Base-by-base conservation (phyloP, 1,140 invertebrate genomes). In the Phortica variegata region DNA sequence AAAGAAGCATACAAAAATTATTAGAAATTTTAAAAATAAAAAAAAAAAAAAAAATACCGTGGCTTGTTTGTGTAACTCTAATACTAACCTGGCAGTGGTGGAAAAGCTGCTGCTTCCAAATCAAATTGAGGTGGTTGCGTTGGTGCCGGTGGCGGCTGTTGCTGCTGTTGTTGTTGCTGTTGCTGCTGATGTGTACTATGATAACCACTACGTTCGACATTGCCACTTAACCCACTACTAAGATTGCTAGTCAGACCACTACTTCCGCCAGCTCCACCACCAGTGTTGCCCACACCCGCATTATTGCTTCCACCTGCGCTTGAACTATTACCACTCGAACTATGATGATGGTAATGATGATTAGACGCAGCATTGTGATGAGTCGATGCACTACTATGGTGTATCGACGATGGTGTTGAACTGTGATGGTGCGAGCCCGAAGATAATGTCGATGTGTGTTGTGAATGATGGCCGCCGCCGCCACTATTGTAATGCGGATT, bases 21-120 rank as follows among this genome's bases (percentile, higher is more conserved):
- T n/a, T n/a, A n/a, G n/a, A n/a, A n/a, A n/a, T n/a, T n/a, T n/a
- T n/a, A 7, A 7, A n/a, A 31, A n/a, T 21, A 3, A n/a, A n/a
- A n/a, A n/a, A n/a, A n/a, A n/a, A n/a, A n/a, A n/a, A n/a, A n/a
- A n/a, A n/a, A n/a, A n/a, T n/a, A n/a, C n/a, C n/a, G n/a, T n/a
- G n/a, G n/a, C n/a, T n/a, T n/a, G 33, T 12, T 20, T 42, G n/a
- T n/a, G 19, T 34, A 9, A n/a, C 13, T 34, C 15, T 34, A 7
- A 32, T 44, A 50, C 39, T 43, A 20, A 58, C 87, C 86, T 36
- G 89, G 89, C 71, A 92, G 79, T 42, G 90, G 90, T 43, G 90
- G 90, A 75, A 93, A 92, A 39, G 89, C 85, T 31, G 85, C 81
- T 51, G 87, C 87, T 76, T 89, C 87, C 43, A 92, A 78, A 73